Evolutionary conservation across 2,888 invertebrate genomes (phyloP), one percentile per base, ranked within the genome.

Genomic region (Leucophenga montana): DNA sequence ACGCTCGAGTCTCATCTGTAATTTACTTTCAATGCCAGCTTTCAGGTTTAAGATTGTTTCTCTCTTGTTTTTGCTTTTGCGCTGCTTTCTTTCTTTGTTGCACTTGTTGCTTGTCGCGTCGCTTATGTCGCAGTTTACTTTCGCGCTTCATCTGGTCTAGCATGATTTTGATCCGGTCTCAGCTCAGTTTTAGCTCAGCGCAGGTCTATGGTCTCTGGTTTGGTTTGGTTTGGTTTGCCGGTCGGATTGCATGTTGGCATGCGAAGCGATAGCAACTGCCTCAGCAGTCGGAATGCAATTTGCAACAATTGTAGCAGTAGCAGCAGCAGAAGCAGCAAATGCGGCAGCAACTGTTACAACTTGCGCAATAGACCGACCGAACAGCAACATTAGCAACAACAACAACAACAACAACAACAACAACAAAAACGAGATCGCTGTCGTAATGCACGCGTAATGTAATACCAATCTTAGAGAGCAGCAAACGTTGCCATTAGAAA

Each of bases 1-100:
- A 22, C 22, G 46, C 44, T 20, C 20, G 18, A 22, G 9, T 1
- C n/a, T 20, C 5, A 39, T 16, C 20, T 62, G 20, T 61, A 39
- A 53, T 57, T 68, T 68, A 68, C 59, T 68, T 68, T 68, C 61
- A 68, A 68, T 68, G 61, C 50, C 50, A 68, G 44, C 62, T 18
- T 39, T 18, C 61, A 61, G 61, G 61, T 61, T 61, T 61, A 16
- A 39, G 39, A 14, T 20, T 46, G 27, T 64, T 46, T 50, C 27
- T n/a, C 33, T 62, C 33, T 1, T 61, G 18, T 14, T 22, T 53
- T 33, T 31, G 16, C 64, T 16, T 64, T 57, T 44, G 56, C 22
- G 56, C 54, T 20, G 66, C 54, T 54, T 46, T 20, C 46, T 64
- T 64, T 64, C 31, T 44, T 20, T 14, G 16, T 22, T 33, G 59